Percentiles rank a stretch among this genome's conserved stretches.
These are phyloP conservation scores for Rhyacophila evoluta DNA, from an alignment of 2,888 invertebrate species.

Conservation along the genomic window DNA sequence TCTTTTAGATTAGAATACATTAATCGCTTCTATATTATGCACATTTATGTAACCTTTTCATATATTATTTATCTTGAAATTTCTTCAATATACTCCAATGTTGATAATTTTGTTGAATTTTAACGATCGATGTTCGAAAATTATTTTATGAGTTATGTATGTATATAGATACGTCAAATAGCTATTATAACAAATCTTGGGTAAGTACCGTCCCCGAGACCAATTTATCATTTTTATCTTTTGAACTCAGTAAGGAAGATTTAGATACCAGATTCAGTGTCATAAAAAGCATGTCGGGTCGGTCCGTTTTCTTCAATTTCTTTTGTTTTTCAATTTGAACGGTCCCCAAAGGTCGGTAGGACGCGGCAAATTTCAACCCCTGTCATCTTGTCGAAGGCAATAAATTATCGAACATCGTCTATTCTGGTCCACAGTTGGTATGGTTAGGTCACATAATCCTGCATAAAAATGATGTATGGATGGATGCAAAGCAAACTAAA, in stretches of 20 bases:
- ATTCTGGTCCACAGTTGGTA: not conserved
- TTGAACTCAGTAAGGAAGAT: not conserved
- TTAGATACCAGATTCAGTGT: not conserved
- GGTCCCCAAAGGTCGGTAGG: not conserved
- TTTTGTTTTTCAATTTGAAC: slow-evolving; percentile 34
- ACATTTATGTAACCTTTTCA: too few relatives aligned
- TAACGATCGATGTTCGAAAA: too few relatives aligned
- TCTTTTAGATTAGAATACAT: too few relatives aligned
- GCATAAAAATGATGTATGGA: not conserved
- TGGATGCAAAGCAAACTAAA: not conserved
- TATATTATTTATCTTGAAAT: too few relatives aligned
- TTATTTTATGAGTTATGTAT: too few relatives aligned
- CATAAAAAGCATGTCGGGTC: slow-evolving; percentile 5
- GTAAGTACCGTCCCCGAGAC: too few relatives aligned
- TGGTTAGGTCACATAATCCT: not conserved
- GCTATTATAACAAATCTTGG: too few relatives aligned
- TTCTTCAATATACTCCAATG: too few relatives aligned
- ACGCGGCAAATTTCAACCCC: slow-evolving; percentile 10
- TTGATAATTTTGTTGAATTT: too few relatives aligned
- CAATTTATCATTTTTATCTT: slow-evolving; percentile 10
- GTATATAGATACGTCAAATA: too few relatives aligned
- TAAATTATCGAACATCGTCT: slow-evolving; percentile 36
- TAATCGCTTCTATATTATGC: too few relatives aligned
- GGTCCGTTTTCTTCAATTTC: slow-evolving; percentile 16
- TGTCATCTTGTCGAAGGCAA: slow-evolving; percentile 32